Conservation (phyloP, 2,113 vertebrate species). For the Prinia subflava region DNA sequence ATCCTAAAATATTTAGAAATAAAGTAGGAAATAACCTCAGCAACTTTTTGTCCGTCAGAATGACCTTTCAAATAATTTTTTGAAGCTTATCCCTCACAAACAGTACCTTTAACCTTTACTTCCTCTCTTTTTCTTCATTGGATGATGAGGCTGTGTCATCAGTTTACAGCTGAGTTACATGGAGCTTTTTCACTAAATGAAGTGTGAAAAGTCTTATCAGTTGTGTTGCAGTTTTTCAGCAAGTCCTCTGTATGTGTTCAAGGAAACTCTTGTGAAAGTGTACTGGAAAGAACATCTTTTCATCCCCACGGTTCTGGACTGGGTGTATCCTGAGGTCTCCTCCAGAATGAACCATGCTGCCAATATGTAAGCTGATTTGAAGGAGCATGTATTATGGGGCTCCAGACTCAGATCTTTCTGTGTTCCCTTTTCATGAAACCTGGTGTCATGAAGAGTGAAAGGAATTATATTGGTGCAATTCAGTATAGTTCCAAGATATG, state of each 20-base stretch:
- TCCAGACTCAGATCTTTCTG: fast-evolving
- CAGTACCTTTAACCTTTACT: not conserved
- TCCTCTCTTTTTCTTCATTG: not conserved
- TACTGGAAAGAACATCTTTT: not conserved
- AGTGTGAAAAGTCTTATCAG: not conserved
- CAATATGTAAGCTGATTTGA: not conserved
- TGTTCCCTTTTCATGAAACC: not conserved
- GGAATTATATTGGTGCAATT: not conserved
- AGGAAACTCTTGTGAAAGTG: not conserved
- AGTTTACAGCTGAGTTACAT: not conserved
- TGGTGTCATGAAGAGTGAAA: not conserved
- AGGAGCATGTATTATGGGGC: not conserved
- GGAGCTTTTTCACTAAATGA: not conserved
- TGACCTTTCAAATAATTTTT: not conserved
- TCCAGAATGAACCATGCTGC: not conserved
- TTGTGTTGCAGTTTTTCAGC: not conserved
- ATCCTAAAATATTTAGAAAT: not conserved
- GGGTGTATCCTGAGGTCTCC: not conserved
- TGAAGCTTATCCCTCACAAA: not conserved
- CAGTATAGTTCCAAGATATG: not conserved
- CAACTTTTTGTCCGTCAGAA: not conserved
- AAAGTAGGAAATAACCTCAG: not conserved
- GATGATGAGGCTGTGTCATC: not conserved
- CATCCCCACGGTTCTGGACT: not conserved
- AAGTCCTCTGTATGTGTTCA: not conserved